Evolutionary conservation across 2,888 invertebrate species (phyloP), one percentile per base, ranked within the genome.

Genomic region (Ashinkailepas kermadecensis): DNA sequence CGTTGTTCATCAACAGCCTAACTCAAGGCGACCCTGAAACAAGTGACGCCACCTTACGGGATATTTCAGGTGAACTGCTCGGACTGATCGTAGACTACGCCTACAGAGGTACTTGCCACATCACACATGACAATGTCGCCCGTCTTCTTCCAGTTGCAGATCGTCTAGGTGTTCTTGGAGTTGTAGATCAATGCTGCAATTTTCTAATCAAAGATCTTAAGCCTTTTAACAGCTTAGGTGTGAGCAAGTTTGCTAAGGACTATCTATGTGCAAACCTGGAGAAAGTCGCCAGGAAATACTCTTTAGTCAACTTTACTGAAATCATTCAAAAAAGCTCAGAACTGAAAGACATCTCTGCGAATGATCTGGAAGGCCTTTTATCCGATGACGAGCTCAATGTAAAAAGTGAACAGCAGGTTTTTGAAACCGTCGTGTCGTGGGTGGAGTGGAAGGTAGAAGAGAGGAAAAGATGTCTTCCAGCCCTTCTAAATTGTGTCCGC

Each of bases 361-460:
- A 91, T 80, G 92, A 93, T 85, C 86, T 94, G 78, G 89, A 90
- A 85, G 90, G 91, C 82, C 90, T 93, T 83, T 88, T 94, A 80
- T 87, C 89, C 81, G 92, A 93, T 85, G 94, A 94, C 86, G 91
- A 92, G 85, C 87, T 94, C 80, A 94, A 94, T 87, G 91, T 92
- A 39, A 89, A 90, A 83, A 91, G 90, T 85, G 94, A 94, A 88
- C 92, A 93, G 87, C 89, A 91, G 82, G 93, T 93, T 70, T 93
- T 93, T 87, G 92, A 93, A 86, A 92, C 93, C 8, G 89, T 93
- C 23, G 90, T 91, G 86, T 90, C 89, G 80, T 94, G 94, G 94
- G 88, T 92, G 57, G 91, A 92, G 85, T 89, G 90, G 84, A 90
- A 91, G 83, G 87, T 90, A 54, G 88, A 88, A 79, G 89, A 88